Evolutionary conservation across 1,140 invertebrate species (phyloP).

Genomic region (Carcinoscorpius rotundicauda): DNA sequence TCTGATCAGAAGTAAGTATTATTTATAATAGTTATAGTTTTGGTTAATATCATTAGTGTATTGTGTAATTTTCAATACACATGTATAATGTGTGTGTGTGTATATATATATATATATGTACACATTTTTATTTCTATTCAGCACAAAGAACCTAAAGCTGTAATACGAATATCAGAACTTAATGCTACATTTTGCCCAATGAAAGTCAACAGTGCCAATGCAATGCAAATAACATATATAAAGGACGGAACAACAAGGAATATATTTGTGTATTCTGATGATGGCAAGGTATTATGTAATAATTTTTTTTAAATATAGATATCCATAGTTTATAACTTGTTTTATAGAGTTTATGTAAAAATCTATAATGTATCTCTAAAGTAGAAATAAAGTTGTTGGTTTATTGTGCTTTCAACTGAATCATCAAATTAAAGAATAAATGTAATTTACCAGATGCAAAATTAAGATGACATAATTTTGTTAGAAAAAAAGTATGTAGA

Average conservation of each 20-base stretch:
- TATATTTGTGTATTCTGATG: slow-evolving; percentile 75
- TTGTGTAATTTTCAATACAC: not conserved
- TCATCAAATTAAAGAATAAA: too few relatives aligned
- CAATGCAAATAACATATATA: slow-evolving; percentile 65
- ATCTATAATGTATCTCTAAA: too few relatives aligned
- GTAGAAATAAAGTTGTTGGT: too few relatives aligned
- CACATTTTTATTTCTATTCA: slow-evolving; percentile 21
- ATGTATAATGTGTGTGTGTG: not conserved
- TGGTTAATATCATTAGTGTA: not conserved
- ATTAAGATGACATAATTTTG: too few relatives aligned
- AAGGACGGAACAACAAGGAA: slow-evolving; percentile 67
- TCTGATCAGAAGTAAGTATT: too few relatives aligned
- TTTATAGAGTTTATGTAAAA: too few relatives aligned
- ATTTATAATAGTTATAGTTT: not conserved
- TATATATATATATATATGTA: not conserved
- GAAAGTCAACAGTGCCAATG: slow-evolving; percentile 64
- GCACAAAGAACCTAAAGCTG: slow-evolving; percentile 63
- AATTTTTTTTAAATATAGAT: not conserved
- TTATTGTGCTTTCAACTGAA: too few relatives aligned
- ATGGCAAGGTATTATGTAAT: slow-evolving; percentile 47
- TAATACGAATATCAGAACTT: slow-evolving; percentile 62
- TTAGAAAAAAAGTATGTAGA: too few relatives aligned
- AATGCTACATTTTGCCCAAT: slow-evolving; percentile 73
- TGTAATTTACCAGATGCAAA: too few relatives aligned
- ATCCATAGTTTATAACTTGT: too few relatives aligned